phyloP scores from a whole-genome alignment of 2,113 vertebrate genomes.

The Antigone vipio region DNA sequence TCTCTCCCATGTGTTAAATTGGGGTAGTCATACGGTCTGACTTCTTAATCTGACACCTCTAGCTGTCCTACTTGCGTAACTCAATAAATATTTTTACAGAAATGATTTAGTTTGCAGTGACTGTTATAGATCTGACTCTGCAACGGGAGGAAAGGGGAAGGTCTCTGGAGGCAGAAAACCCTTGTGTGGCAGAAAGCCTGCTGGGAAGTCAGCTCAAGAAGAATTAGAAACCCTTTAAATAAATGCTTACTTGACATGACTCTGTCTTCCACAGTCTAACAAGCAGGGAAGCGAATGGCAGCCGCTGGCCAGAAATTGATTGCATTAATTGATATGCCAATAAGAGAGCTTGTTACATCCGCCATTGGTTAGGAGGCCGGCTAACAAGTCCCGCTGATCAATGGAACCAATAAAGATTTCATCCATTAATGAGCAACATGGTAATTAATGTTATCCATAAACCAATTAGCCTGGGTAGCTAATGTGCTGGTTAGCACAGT shows the following conservation, averaged over 20 bases:
- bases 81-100: slow-evolving; percentile 14
- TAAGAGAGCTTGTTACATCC: slow-evolving; percentile 99
- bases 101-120: background rate
- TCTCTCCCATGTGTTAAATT: background rate
- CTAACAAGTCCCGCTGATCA: slow-evolving; percentile 98
- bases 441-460: slow-evolving; percentile 99
- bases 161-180: slow-evolving; percentile 44
- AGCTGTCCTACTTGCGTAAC: background rate
- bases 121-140: slow-evolving; percentile 32
- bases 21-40: background rate
- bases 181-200: slow-evolving; percentile 41
- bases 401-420: slow-evolving; percentile 99
- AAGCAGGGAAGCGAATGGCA: slow-evolving; percentile 81
- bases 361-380: slow-evolving; percentile 96
- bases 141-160: background rate
- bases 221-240: slow-evolving; percentile 70
- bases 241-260: slow-evolving; percentile 73
- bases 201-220: slow-evolving; percentile 62
- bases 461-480: slow-evolving; percentile 90
- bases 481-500: slow-evolving; percentile 72
- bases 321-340: slow-evolving; percentile 99
- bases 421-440: slow-evolving; percentile 99
- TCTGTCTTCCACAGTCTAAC: slow-evolving; percentile 72
- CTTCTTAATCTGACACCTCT: background rate
- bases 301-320: slow-evolving; percentile 98